These are phyloP conservation scores for Darevskia nairensis DNA, from an alignment of 2,797 vertebrate species.

Conservation along the genomic window DNA sequence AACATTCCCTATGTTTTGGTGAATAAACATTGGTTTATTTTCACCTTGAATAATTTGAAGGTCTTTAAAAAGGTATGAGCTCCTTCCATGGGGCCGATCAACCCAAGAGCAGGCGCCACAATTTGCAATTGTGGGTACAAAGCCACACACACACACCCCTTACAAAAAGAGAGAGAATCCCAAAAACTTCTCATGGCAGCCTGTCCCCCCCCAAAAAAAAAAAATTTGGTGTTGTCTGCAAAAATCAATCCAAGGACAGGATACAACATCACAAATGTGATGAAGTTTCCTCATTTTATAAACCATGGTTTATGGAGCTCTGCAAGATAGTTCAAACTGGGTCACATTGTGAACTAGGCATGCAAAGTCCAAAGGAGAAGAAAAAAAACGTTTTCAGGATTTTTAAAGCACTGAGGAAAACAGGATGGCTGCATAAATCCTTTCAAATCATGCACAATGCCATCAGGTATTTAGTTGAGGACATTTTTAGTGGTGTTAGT, in stretches of 20 bases:
- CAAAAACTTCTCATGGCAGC: background rate
- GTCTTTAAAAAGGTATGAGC: background rate
- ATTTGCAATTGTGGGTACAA: background rate
- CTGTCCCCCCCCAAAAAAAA: too few species aligned
- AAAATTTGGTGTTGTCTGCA: background rate
- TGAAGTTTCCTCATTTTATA: background rate
- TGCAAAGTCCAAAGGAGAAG: background rate
- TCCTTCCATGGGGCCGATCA: background rate
- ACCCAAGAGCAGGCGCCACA: background rate
- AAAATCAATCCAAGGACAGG: background rate
- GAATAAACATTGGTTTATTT: background rate
- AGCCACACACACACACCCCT: background rate
- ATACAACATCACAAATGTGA: background rate
- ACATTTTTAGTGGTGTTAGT: background rate
- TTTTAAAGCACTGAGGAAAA: background rate
- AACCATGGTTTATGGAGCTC: background rate
- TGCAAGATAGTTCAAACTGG: background rate
- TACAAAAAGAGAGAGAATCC: background rate
- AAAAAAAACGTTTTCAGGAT: background rate
- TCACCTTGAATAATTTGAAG: background rate
- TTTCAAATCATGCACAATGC: constrained; percentile 13
- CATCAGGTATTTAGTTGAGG: background rate
- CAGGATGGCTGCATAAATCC: background rate
- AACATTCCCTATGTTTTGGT: background rate
- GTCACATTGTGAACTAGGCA: background rate